Percentiles rank a stretch among this genome's conserved stretches.
Evolutionary conservation across 1,140 invertebrate genomes (phyloP).

Genomic region (Heliothis virescens): DNA sequence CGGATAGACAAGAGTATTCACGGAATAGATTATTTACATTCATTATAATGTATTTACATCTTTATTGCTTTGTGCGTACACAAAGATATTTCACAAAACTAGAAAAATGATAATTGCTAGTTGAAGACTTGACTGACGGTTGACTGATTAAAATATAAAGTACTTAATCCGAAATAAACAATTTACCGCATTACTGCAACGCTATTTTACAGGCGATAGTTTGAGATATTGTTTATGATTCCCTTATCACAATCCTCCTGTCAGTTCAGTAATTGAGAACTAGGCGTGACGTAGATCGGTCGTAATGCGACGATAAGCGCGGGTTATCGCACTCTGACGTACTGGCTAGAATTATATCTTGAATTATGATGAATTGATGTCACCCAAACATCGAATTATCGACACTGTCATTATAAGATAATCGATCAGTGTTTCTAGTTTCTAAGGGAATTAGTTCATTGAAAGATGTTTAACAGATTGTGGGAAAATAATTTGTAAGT

Average conservation of each 20-base stretch:
- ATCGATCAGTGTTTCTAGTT: constrained; percentile 35
- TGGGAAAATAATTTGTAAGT: constrained; percentile 3
- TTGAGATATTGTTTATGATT: constrained; percentile 37
- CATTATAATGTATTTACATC: no score
- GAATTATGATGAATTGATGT: constrained; percentile 31
- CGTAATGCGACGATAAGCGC: constrained; percentile 43
- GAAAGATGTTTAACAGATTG: constrained; percentile 4
- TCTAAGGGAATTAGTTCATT: constrained; percentile 3
- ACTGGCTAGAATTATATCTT: not conserved
- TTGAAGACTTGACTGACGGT: no score
- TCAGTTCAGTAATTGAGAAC: constrained; percentile 37
- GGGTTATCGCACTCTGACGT: constrained; percentile 47
- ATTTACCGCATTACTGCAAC: not conserved
- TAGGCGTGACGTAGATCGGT: constrained; percentile 41
- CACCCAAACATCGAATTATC: constrained; percentile 32
- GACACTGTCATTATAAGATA: constrained; percentile 23
- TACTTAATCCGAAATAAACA: not conserved
- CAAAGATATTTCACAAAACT: no score
- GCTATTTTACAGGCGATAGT: not conserved
- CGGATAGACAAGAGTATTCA: no score
- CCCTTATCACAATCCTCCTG: constrained; percentile 42
- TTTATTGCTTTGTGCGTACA: no score
- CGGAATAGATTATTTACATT: no score
- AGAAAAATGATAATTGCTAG: no score
- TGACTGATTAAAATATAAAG: not conserved